Percentiles rank a stretch among this genome's conserved stretches.
These are phyloP conservation scores for Heliconius himera DNA, from an alignment of 1,140 invertebrate species.

Conservation along the genomic window DNA sequence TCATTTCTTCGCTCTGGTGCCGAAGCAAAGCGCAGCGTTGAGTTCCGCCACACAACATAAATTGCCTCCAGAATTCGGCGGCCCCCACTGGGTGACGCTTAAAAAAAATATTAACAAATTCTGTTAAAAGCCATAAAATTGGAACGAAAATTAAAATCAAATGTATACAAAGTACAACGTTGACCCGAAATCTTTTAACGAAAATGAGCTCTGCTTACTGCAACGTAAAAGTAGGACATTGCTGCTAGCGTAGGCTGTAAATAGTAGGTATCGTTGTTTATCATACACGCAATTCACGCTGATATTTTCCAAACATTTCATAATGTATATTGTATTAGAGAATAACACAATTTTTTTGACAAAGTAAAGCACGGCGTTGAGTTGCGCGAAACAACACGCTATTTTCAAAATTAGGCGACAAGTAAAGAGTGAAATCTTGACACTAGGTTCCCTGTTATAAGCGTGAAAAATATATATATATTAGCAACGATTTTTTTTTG, in stretches of 20 bases:
- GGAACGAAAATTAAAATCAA: slow-evolving; percentile 11
- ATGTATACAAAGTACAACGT: background rate
- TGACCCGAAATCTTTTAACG: slow-evolving; percentile 25
- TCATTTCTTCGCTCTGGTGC: too few species aligned
- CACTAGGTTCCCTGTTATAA: too few species aligned
- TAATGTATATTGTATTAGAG: background rate
- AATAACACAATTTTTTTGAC: background rate
- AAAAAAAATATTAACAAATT: background rate
- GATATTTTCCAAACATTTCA: background rate
- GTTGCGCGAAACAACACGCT: too few species aligned
- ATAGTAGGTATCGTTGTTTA: slow-evolving; percentile 13
- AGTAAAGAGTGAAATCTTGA: too few species aligned
- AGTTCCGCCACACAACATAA: too few species aligned
- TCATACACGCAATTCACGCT: slow-evolving; percentile 21
- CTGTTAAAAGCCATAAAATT: background rate
- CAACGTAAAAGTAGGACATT: slow-evolving; percentile 24
- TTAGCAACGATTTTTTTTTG: too few species aligned
- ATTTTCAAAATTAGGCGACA: too few species aligned
- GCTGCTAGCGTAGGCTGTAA: slow-evolving; percentile 11
- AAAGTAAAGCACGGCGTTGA: too few species aligned
- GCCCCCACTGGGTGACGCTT: too few species aligned
- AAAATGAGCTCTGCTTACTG: slow-evolving; percentile 19
- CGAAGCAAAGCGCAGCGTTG: too few species aligned
- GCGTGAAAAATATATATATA: too few species aligned
- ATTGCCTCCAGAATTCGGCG: too few species aligned